Percentiles rank a stretch among this genome's conserved stretches.
Evolutionary conservation across 1,140 invertebrate species (phyloP).

Genomic region (Probaryconus sp.): DNA sequence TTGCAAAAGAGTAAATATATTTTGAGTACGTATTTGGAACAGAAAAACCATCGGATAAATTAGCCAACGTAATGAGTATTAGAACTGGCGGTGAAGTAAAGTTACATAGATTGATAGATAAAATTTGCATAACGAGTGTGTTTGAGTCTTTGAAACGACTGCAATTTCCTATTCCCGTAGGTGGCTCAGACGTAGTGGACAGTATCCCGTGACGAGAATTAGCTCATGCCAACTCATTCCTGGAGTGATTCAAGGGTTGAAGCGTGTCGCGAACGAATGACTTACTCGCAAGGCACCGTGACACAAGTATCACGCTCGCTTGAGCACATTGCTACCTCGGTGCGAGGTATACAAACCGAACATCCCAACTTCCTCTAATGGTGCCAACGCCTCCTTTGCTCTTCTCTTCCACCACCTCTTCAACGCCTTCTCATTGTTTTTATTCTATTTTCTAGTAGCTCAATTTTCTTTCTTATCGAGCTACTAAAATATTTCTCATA

Average conservation of each 20-base stretch:
- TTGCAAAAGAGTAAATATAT: too few species aligned
- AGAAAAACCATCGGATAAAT: too few species aligned
- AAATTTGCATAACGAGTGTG: slow-evolving; percentile 30
- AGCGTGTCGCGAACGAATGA: slow-evolving; percentile 58
- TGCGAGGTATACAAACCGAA: too few species aligned
- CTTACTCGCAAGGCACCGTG: slow-evolving; percentile 62
- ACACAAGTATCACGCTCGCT: slow-evolving; percentile 64
- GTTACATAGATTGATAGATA: not conserved
- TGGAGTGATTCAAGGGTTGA: slow-evolving; percentile 50
- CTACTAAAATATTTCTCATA: too few species aligned
- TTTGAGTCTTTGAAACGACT: slow-evolving; percentile 32
- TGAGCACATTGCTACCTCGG: slow-evolving; percentile 61
- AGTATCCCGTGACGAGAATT: slow-evolving; percentile 58
- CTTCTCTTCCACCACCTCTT: too few species aligned
- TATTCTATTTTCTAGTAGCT: too few species aligned
- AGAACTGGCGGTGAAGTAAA: not conserved
- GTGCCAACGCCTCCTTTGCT: too few species aligned
- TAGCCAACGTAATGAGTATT: slow-evolving; percentile 7
- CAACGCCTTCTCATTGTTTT: too few species aligned
- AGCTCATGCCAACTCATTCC: slow-evolving; percentile 42
- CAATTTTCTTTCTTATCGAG: too few species aligned
- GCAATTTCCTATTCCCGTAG: slow-evolving; percentile 51
- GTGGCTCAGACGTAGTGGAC: slow-evolving; percentile 44
- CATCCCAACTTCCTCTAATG: too few species aligned
- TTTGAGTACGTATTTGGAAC: too few species aligned